Conservation (phyloP, 2,113 vertebrate genomes). For the Varanus komodoensis region DNA sequence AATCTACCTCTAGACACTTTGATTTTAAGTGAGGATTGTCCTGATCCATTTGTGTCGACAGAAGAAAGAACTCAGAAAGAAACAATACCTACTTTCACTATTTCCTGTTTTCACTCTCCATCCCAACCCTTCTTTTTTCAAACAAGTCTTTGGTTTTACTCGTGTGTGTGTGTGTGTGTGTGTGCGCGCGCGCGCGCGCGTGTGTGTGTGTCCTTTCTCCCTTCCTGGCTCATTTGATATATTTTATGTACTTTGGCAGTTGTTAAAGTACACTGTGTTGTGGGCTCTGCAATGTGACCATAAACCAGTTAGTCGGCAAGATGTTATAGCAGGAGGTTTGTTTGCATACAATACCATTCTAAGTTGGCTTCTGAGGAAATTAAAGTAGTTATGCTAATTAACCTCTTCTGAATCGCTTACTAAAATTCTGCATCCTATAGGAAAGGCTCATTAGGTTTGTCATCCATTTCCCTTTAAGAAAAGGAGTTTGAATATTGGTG, state of each 20-base stretch:
- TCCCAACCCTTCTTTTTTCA: background rate
- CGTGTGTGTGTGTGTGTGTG: too few relatives aligned
- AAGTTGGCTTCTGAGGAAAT: background rate
- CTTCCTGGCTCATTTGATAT: background rate
- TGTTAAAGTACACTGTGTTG: background rate
- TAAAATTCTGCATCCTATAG: conserved; percentile 9
- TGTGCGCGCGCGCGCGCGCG: too few relatives aligned
- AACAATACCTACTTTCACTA: background rate
- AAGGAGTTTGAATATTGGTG: background rate
- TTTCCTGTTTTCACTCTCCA: background rate
- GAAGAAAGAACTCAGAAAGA: conserved; percentile 7
- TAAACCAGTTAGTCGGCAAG: conserved; percentile 3
- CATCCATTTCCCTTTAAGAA: background rate
- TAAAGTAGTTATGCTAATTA: background rate
- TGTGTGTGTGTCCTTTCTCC: background rate
- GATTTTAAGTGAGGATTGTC: background rate
- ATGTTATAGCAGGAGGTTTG: background rate
- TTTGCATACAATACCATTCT: background rate
- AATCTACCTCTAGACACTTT: background rate
- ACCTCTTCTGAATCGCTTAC: background rate
- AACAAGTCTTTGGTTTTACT: background rate
- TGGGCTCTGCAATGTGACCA: background rate
- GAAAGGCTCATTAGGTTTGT: background rate
- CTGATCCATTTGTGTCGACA: background rate
- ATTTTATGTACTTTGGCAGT: background rate